These are phyloP conservation scores for Strongylocentrotus purpuratus DNA, from an alignment of 35 echinoderm and acorn worm species.

Conservation along the genomic window DNA sequence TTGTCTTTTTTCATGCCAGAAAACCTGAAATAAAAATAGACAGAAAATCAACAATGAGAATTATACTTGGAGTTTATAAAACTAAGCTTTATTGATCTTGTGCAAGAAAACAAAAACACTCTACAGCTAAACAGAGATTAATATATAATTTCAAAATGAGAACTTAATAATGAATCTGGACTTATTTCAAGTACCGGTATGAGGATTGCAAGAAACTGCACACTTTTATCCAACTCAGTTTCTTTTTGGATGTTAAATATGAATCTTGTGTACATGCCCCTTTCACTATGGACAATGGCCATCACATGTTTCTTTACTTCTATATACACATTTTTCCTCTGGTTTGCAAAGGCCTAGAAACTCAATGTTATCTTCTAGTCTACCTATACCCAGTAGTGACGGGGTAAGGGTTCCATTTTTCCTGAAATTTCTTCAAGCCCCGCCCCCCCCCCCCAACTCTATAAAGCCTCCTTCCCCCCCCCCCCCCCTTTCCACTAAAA, in stretches of 20 bases:
- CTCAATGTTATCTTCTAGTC: neutral
- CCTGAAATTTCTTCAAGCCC: neutral
- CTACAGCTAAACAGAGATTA: neutral
- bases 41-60: neutral
- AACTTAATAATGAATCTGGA: neutral
- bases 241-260: neutral
- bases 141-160: neutral
- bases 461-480: neutral
- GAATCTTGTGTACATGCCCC: neutral
- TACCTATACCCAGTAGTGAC: too few relatives aligned
- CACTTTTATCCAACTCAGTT: neutral
- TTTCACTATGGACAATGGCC: too few relatives aligned
- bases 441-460: too few relatives aligned
- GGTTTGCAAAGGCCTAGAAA: neutral
- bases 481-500: too few relatives aligned
- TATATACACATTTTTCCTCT: neutral
- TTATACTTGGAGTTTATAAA: neutral
- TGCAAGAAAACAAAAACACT: neutral
- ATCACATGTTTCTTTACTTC: neutral
- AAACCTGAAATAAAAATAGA: conserved; percentile 59
- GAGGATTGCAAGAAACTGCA: neutral
- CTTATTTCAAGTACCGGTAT: too few relatives aligned
- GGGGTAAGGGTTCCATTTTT: too few relatives aligned
- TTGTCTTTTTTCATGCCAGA: conserved; percentile 81
- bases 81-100: neutral